Evolutionary conservation across 1,140 invertebrate species (phyloP).

Genomic region (Globodera rostochiensis): DNA sequence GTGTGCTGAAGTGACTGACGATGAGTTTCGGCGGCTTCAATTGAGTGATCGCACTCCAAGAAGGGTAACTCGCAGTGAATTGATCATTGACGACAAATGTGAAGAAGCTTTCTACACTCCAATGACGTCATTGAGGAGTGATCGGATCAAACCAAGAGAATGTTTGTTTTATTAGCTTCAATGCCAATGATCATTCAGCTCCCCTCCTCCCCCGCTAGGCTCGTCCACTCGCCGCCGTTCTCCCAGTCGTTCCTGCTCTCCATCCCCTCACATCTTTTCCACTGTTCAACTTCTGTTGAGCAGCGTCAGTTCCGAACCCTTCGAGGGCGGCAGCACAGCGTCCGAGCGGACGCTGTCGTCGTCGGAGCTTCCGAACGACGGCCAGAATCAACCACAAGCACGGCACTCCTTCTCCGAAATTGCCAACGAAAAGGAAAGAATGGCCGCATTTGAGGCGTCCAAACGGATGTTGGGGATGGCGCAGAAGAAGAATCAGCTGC

Average conservation of each 20-base stretch:
- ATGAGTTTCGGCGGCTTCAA: slow-evolving; percentile 12
- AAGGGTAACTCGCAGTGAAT: slow-evolving; percentile 1
- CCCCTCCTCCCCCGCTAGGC: neutral
- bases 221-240: neutral
- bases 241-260: neutral
- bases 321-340: neutral
- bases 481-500: neutral
- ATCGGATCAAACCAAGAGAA: neutral
- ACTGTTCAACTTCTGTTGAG: slow-evolving; percentile 3
- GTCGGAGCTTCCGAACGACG: neutral
- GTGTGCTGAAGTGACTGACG: slow-evolving; percentile 32
- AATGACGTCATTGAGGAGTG: neutral
- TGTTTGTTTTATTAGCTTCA: neutral
- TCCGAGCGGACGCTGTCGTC: neutral
- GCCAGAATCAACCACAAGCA: neutral
- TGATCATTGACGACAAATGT: neutral
- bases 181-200: neutral
- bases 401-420: slow-evolving; percentile 3
- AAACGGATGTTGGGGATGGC: slow-evolving; percentile 5
- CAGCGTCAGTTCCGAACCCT: neutral
- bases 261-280: neutral
- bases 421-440: neutral
- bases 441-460: neutral
- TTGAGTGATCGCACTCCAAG: neutral
- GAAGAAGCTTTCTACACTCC: slow-evolving; percentile 12